Evolutionary conservation across 2,797 vertebrate species (phyloP).

Genomic region (Macroramphosus scolopax): DNA sequence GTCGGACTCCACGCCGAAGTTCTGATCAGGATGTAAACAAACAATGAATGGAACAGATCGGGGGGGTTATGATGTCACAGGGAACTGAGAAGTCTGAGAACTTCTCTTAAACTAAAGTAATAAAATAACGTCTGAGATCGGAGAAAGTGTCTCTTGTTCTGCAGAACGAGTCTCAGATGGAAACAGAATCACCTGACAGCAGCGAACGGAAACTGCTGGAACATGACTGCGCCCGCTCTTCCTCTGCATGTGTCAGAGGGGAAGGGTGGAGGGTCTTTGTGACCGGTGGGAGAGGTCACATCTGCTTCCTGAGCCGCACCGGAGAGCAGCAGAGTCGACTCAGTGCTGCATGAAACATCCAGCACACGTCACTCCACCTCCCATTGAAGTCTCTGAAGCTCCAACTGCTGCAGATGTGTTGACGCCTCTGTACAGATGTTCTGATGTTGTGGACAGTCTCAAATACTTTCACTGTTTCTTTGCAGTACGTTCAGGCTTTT

Average conservation of each 20-base stretch:
- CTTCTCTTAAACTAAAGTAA: no score
- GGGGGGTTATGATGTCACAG: no score
- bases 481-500: no score
- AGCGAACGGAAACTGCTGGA: slow-evolving; percentile 42
- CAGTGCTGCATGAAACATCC: slow-evolving; percentile 25
- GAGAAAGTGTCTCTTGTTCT: slow-evolving; percentile 3
- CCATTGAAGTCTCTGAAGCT: slow-evolving; percentile 1
- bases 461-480: no score
- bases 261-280: slow-evolving; percentile 44
- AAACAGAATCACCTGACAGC: slow-evolving; percentile 32
- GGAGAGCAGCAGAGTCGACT: slow-evolving; percentile 25
- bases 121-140: no score
- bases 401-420: no score
- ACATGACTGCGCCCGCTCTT: slow-evolving; percentile 17
- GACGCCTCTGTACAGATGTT: no score
- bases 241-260: slow-evolving; percentile 29
- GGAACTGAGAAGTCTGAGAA: no score
- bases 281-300: slow-evolving; percentile 64
- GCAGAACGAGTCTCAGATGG: slow-evolving; percentile 7
- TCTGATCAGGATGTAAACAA: slow-evolving; percentile 69
- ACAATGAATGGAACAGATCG: no score
- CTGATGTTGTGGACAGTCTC: no score
- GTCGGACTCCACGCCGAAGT: slow-evolving; percentile 90
- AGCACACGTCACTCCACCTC: slow-evolving; percentile 24
- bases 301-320: slow-evolving; percentile 55